Base-by-base conservation (phyloP, 2,888 invertebrate genomes). In the Troilus luridus region DNA sequence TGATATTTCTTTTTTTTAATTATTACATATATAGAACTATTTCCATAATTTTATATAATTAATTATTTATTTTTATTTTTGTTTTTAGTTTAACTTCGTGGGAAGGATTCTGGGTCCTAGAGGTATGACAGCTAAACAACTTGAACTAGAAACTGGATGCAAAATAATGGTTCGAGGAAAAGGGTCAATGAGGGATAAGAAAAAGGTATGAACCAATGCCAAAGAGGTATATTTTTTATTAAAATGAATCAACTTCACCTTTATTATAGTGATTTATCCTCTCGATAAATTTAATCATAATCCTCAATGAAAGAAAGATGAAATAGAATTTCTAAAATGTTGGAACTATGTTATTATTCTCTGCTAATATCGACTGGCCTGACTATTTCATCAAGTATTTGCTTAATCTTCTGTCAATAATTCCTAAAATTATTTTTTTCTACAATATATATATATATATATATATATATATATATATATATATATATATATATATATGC, bases 151-250 rank as follows among this genome's bases (percentile, higher is more conserved):
- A 96, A 99, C 99, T 93, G 99, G 99, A 93, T 99, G 99, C 95
- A 99, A 99, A 96, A 99, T 99, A 94, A 99, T 99, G 99, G 99
- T 99, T 94, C 96, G 99, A 95, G 99, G 99, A 94, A 98, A 98
- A 95, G 99, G 99, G 93, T 99, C 99, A 92, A 99, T 99, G 99
- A 96, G 99, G 95, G 99, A 99, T 95, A 99, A 99, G 96, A 98
- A 98, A 95, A 99, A 99, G 98, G 99, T 99, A 96, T 77, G n/a
- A 88, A 56, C 58, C 88, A 58, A 56, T 88, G 8, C n/a, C 7
- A n/a, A 88, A 58, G 12, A 88, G 88, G n/a, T 88, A 58, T 58
- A 58, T 54, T 58, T 85, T 54, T 85, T 64, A 64, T 64, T 64
- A n/a, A 64, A 11, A 10, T 10, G 6, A 67, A 67, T 24, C 14